These are phyloP conservation scores for Apteryx owenii DNA, from an alignment of 2,113 vertebrate genomes.

Conservation along the genomic window DNA sequence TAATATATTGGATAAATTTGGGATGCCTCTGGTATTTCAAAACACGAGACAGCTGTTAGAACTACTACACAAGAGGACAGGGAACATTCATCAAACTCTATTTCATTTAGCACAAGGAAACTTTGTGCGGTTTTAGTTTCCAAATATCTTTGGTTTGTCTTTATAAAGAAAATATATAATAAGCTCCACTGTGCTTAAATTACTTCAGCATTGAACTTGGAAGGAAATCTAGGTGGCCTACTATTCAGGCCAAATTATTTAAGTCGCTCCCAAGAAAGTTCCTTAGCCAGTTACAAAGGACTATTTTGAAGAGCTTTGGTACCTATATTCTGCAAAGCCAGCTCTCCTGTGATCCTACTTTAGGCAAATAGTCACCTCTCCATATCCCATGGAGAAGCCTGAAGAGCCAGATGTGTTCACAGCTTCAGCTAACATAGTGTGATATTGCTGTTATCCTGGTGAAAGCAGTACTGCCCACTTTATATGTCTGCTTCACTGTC, in stretches of 20 bases:
- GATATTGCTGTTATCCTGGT: not conserved
- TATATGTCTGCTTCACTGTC: not conserved
- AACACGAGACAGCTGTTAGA: not conserved
- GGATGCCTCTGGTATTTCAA: not conserved
- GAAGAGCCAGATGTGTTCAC: not conserved
- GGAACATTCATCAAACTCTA: not conserved
- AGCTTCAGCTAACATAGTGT: fast-evolving
- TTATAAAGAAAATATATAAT: not conserved
- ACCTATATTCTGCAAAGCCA: not conserved
- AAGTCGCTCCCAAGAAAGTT: not conserved
- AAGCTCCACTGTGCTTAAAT: not conserved
- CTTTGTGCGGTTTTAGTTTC: not conserved
- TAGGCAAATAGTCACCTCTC: not conserved
- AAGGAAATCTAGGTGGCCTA: not conserved
- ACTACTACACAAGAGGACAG: not conserved
- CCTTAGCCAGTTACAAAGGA: not conserved
- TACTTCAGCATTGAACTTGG: not conserved
- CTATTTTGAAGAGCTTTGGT: not conserved
- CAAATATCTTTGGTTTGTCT: not conserved
- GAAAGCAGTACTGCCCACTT: not conserved
- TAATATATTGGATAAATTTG: not conserved
- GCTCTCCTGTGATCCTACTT: not conserved
- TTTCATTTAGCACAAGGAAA: not conserved
- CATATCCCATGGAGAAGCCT: not conserved
- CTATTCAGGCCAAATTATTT: not conserved